phyloP scores from a whole-genome alignment of 2,888 invertebrate species.

The Drosophila ustulata region DNA sequence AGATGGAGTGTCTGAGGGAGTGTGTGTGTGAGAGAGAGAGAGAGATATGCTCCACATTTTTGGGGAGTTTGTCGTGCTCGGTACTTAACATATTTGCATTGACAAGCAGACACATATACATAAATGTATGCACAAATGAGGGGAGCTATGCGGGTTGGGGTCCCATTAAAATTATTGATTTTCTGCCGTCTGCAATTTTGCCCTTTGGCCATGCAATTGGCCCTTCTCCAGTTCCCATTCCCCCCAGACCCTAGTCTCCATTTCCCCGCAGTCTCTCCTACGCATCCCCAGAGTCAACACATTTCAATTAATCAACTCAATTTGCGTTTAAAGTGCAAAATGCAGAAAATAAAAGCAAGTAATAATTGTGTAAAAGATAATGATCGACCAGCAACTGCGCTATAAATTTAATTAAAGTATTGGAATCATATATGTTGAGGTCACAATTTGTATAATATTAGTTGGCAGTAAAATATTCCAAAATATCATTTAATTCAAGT shows the following conservation, averaged over 20 bases:
- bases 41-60: constrained; percentile 26
- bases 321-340: constrained; percentile 70
- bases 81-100: constrained; percentile 77
- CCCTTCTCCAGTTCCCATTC: background rate
- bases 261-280: background rate
- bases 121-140: constrained; percentile 38
- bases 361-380: background rate
- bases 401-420: too few species aligned
- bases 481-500: background rate
- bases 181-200: constrained; percentile 79
- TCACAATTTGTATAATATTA: too few species aligned
- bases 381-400: background rate
- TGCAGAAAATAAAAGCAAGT: constrained; percentile 16
- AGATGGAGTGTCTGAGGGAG: background rate
- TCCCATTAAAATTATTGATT: constrained; percentile 76
- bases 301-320: constrained; percentile 80
- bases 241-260: constrained; percentile 8
- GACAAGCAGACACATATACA: constrained; percentile 55
- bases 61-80: constrained; percentile 15
- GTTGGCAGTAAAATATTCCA: too few species aligned
- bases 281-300: constrained; percentile 36
- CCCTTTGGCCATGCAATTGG: constrained; percentile 72
- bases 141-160: constrained; percentile 28
- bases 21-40: background rate
- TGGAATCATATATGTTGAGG: background rate